phyloP scores from a whole-genome alignment of 2,113 vertebrate genomes.

The Nicator chloris region DNA sequence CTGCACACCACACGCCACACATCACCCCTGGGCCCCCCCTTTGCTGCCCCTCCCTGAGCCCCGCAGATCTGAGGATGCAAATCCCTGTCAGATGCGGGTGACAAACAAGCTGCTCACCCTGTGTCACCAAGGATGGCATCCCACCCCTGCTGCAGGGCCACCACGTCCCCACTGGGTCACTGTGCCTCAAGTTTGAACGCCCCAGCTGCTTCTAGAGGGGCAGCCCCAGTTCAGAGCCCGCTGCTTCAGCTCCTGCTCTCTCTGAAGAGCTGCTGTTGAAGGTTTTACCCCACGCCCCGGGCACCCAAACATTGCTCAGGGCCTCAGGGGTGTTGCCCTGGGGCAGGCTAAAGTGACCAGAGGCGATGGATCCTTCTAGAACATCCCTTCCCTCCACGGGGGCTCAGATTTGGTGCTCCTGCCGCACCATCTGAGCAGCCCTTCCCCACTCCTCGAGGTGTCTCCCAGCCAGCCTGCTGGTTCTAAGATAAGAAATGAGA shows the following conservation, averaged over 20 bases:
- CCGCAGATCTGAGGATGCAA: not conserved
- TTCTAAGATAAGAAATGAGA: not conserved
- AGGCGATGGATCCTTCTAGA: not conserved
- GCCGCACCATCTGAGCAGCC: not conserved
- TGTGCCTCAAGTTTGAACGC: not conserved
- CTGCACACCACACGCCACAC: too few relatives aligned
- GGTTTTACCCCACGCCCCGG: not conserved
- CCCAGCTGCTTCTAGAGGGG: not conserved
- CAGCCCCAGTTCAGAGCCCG: not conserved
- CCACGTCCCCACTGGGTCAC: rapidly evolving
- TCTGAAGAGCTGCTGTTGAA: not conserved
- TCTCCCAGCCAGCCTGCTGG: not conserved
- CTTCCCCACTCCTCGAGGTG: not conserved
- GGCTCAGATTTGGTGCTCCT: not conserved
- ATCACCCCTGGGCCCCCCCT: not conserved
- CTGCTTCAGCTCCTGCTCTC: not conserved
- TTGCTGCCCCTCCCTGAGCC: not conserved
- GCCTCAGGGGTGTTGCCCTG: not conserved
- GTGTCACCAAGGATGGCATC: rapidly evolving
- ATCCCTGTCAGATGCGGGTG: rapidly evolving
- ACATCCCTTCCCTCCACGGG: not conserved
- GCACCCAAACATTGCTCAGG: not conserved
- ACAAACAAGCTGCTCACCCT: rapidly evolving
- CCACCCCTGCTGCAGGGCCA: not conserved
- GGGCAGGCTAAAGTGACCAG: not conserved